Evolutionary conservation across 2,797 vertebrate genomes (phyloP), one percentile per base, ranked within the genome.

Genomic region (Myotis planiceps): DNA sequence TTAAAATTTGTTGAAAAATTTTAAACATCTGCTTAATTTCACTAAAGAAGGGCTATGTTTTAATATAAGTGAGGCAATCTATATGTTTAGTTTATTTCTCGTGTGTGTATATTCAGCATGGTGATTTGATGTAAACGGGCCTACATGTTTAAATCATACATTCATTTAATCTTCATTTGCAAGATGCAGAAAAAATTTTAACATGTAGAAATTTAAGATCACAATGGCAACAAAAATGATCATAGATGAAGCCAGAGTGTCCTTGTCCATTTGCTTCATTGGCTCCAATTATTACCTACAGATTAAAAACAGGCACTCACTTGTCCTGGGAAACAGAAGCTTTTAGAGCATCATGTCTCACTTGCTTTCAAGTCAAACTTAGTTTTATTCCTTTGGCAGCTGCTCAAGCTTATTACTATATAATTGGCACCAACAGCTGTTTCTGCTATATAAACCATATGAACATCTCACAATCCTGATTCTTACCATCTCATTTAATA

Each of bases 351-450:
- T 86, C 85, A 42, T 32, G 10, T 83, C 72, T 60, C 68, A 42
- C 69, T 82, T 90, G 65, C 79, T 94, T 97, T 97, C 49, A 86
- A 88, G 84, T 89, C 74, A 92, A 92, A 86, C 39, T 87, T 71
- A 21, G 42, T 87, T 91, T 94, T 89, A 75, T 90, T 89, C 42
- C 87, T 84, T 96, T 96, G 96, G 95, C 96, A 97, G 79, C 82
- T 95, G 72, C 53, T 97, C 93, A 96, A 88, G 21, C 58, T 97
- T 96, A 84, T 97, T 91, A 90, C 85, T 92, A 49, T 60, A 89
- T 90, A 97, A 96, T 88, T 97, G 93, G 79, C 85, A 96, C 79
- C 78, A 95, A 74, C 92, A 97, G 85, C 95, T 97, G 94, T 72
- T 82, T 96, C 85, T 91, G 60, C 85, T 84, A 23, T 94, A 68